Evolutionary conservation across 2,888 invertebrate species (phyloP).

Genomic region (Pyralis farinalis): DNA sequence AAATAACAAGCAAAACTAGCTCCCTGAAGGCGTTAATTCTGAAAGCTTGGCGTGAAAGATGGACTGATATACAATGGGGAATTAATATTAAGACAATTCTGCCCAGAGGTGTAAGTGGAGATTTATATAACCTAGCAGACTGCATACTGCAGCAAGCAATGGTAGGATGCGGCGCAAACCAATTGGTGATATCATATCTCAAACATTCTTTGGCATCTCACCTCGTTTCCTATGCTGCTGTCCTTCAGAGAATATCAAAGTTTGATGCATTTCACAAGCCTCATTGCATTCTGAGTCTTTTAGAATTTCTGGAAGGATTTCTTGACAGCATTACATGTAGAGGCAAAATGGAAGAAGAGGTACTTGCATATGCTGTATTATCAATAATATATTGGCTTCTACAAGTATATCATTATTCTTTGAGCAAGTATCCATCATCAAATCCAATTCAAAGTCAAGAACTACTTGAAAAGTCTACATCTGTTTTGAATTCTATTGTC

Average conservation of each 20-base stretch:
- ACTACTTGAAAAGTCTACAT: slow-evolving; percentile 85
- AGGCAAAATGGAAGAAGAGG: slow-evolving; percentile 93
- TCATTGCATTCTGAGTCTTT: slow-evolving; percentile 91
- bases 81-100: slow-evolving; percentile 96
- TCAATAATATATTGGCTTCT: slow-evolving; percentile 91
- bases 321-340: slow-evolving; percentile 84
- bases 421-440: slow-evolving; percentile 68
- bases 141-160: slow-evolving; percentile 96
- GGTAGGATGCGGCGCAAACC: slow-evolving; percentile 95
- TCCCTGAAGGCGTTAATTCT: slow-evolving; percentile 89
- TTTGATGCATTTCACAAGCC: slow-evolving; percentile 93
- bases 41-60: slow-evolving; percentile 96
- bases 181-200: slow-evolving; percentile 93
- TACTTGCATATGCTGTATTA: slow-evolving; percentile 91
- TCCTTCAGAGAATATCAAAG: slow-evolving; percentile 92
- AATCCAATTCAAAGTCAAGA: slow-evolving; percentile 79
- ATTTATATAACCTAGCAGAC: slow-evolving; percentile 95
- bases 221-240: slow-evolving; percentile 94
- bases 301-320: slow-evolving; percentile 91
- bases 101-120: slow-evolving; percentile 95
- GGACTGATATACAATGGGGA: slow-evolving; percentile 98
- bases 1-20: slow-evolving; percentile 91
- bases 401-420: slow-evolving; percentile 84
- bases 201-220: slow-evolving; percentile 95
- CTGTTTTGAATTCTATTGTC: slow-evolving; percentile 84